These are phyloP conservation scores for Heliothis virescens DNA, from an alignment of 1,140 invertebrate species.

Conservation along the genomic window DNA sequence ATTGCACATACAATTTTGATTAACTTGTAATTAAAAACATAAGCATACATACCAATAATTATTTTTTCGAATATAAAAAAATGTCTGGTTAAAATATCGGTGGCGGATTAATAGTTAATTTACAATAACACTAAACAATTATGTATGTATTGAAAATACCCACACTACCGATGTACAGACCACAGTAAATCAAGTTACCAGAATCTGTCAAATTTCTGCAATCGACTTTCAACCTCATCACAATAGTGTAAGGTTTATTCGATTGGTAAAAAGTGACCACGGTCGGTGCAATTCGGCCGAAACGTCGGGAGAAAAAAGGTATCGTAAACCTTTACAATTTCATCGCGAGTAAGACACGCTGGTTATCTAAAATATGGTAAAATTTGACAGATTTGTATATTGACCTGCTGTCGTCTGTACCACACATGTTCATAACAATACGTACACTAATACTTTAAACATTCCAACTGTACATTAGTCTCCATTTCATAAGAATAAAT, in stretches of 20 bases:
- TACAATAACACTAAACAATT: not conserved
- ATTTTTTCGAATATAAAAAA: not conserved
- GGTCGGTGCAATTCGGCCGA: too few species aligned
- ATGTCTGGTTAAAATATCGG: constrained; percentile 1
- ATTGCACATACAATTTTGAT: constrained; percentile 19
- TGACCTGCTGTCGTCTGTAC: too few species aligned
- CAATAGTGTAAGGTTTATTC: too few species aligned
- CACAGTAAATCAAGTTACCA: too few species aligned
- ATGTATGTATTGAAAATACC: not conserved
- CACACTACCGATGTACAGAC: constrained; percentile 15
- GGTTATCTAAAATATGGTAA: too few species aligned
- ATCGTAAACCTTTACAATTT: too few species aligned
- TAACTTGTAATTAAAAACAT: constrained; percentile 4
- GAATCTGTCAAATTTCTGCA: too few species aligned
- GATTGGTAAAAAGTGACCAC: too few species aligned
- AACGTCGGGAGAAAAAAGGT: too few species aligned
- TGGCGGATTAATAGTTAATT: not conserved
- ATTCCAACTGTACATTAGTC: constrained; percentile 54
- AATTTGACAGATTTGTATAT: too few species aligned
- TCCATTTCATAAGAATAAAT: constrained; percentile 67
- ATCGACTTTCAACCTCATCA: too few species aligned
- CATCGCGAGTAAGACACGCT: too few species aligned
- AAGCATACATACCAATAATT: not conserved
- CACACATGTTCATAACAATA: constrained; percentile 21
- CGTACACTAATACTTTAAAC: constrained; percentile 31